Base-by-base conservation (phyloP, 2,113 vertebrate species). In the Cheirogaleus medius region DNA sequence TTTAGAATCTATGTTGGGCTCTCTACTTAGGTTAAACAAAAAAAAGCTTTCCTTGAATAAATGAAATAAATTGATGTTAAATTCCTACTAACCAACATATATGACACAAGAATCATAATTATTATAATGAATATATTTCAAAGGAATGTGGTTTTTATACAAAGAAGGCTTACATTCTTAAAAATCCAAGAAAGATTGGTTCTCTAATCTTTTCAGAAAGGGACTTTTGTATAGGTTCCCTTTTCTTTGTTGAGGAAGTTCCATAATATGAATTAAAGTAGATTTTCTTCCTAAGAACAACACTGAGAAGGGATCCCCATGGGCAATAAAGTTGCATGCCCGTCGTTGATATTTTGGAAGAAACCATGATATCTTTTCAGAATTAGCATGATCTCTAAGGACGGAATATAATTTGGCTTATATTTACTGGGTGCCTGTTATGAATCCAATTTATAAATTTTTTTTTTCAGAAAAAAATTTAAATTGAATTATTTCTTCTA, bases 191-290 rank as follows among this genome's bases (percentile, higher is more conserved):
- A 89, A 66, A 85, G 63, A 78, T 21, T 66, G 21, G 13, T 69
- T 96, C 63, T 83, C 66, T 49, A 93, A 73, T 80, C 34, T 94
- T 96, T 97, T 60, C 78, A 91, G 73, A 82, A 94, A 89, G 42
- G 39, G 17, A 58, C 27, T 94, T 86, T 90, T 80, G 44, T 74
- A 34, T 64, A 68, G 66, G 32, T 66, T 56, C 11, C 39, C 21
- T 91, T 85, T 90, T 73, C 58, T 71, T 91, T 82, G n/a, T 71
- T 73, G 58, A 90, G 34, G n/a, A 77, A 17, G 20, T 73, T 73
- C 73, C 56, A 85, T 49, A 66, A 58, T 10, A 87, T 42, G 63
- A 90, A 95, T 74, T 87, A 63, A 85, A 44, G 18, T 18, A 54
- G 21, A 90, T 92, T 87, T 91, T 85, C 52, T 91, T 87, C 69